Evolutionary conservation across 2,113 vertebrate genomes (phyloP).

Genomic region (Todiramphus chloris): DNA sequence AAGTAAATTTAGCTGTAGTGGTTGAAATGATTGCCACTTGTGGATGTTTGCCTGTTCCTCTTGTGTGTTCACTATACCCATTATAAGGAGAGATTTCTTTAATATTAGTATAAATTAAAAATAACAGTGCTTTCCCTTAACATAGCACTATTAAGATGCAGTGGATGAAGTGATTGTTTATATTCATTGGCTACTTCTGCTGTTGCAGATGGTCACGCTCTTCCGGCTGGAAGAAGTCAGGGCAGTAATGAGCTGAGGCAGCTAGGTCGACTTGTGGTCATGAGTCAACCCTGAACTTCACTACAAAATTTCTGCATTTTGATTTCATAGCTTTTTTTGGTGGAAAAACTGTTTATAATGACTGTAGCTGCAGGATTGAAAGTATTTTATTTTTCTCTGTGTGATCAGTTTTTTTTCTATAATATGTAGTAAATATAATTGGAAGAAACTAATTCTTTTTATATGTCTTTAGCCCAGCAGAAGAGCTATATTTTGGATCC

Average conservation of each 20-base stretch:
- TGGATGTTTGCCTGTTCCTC: background rate
- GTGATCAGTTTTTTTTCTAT: background rate
- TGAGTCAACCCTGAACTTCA: conserved; percentile 13
- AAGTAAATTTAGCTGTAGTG: background rate
- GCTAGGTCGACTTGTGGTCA: background rate
- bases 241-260: background rate
- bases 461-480: conserved; percentile 85
- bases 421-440: background rate
- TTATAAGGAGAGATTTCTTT: background rate
- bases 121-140: rapidly evolving
- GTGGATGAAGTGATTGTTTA: rapidly evolving
- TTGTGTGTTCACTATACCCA: rapidly evolving
- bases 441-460: background rate
- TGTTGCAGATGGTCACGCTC: background rate
- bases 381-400: background rate
- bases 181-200: background rate
- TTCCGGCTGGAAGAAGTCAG: background rate
- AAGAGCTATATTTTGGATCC: conserved; percentile 93
- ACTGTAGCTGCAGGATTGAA: background rate
- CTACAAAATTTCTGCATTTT: background rate
- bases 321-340: background rate
- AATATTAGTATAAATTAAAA: background rate
- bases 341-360: background rate
- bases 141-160: rapidly evolving
- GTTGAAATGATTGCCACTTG: background rate